Conservation (phyloP, 2,113 vertebrate genomes). For the Syngnathus scovelli region DNA sequence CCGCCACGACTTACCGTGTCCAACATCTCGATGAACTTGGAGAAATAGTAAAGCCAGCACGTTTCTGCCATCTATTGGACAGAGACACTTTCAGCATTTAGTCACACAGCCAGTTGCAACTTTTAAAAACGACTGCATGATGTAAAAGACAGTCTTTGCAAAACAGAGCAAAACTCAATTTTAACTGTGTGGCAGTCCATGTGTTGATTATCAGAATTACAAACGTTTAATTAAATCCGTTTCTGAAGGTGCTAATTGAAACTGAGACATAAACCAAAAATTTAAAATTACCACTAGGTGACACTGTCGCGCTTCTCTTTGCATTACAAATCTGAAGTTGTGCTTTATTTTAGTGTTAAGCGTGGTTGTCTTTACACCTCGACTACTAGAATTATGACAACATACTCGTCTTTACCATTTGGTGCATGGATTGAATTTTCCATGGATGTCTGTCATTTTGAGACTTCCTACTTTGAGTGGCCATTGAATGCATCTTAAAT, state of each 20-base stretch:
- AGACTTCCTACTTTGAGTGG: too few relatives aligned
- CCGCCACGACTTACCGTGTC: slow-evolving; percentile 85
- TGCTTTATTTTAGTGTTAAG: too few relatives aligned
- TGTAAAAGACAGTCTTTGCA: background rate
- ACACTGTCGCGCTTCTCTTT: background rate
- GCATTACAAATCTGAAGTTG: background rate
- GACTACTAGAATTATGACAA: background rate
- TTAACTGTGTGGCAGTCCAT: background rate
- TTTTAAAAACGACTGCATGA: background rate
- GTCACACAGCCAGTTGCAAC: background rate
- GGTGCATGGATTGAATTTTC: too few relatives aligned
- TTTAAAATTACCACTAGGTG: background rate
- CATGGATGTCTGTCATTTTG: too few relatives aligned
- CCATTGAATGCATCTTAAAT: too few relatives aligned
- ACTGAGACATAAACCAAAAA: background rate
- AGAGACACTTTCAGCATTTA: background rate
- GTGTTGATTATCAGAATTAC: too few relatives aligned
- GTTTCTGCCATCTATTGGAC: slow-evolving; percentile 82
- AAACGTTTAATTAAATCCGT: too few relatives aligned
- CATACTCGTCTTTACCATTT: background rate
- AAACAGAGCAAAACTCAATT: background rate
- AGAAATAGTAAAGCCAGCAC: slow-evolving; percentile 96
- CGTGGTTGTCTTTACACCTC: background rate
- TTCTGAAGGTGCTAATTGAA: background rate
- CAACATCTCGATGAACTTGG: slow-evolving; percentile 94